Conservation (phyloP, 2,797 vertebrate genomes). For the Gobionotothen gibberifrons region DNA sequence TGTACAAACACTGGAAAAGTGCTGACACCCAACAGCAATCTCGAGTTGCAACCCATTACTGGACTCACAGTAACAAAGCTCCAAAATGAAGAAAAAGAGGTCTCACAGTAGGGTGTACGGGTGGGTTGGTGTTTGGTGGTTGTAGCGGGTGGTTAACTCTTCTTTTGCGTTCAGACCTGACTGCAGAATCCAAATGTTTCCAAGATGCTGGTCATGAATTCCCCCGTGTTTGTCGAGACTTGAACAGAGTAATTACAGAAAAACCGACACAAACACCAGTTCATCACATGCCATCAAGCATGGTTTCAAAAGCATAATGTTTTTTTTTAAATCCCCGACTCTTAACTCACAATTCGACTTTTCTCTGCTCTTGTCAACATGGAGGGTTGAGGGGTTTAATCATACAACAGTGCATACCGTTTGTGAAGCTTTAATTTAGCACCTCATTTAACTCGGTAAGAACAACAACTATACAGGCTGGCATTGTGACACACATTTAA, state of each 20-base stretch:
- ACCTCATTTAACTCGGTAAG: slow-evolving; percentile 82
- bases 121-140: slow-evolving; percentile 36
- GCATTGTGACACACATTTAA: slow-evolving; percentile 79
- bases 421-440: slow-evolving; percentile 82
- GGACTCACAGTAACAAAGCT: slow-evolving; percentile 65
- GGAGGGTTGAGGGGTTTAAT: slow-evolving; percentile 54
- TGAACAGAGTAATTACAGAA: slow-evolving; percentile 55
- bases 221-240: slow-evolving; percentile 55
- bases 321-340: slow-evolving; percentile 35
- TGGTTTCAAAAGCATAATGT: slow-evolving; percentile 38
- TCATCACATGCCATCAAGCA: slow-evolving; percentile 38
- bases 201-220: slow-evolving; percentile 44
- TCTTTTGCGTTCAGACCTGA: slow-evolving; percentile 14
- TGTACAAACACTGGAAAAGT: slow-evolving; percentile 76
- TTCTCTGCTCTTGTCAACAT: slow-evolving; percentile 41
- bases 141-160: slow-evolving; percentile 8
- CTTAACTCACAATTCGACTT: slow-evolving; percentile 37
- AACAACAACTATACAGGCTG: slow-evolving; percentile 81
- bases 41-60: slow-evolving; percentile 72
- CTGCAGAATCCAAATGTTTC: slow-evolving; percentile 27
- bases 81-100: slow-evolving; percentile 65
- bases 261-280: slow-evolving; percentile 51
- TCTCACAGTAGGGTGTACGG: slow-evolving; percentile 57
- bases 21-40: slow-evolving; percentile 78
- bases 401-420: slow-evolving; percentile 60